Percentiles rank a stretch among this genome's conserved stretches.
These are phyloP conservation scores for Leptinotarsa haldemani DNA, from an alignment of 2,888 invertebrate genomes.

Conservation along the genomic window DNA sequence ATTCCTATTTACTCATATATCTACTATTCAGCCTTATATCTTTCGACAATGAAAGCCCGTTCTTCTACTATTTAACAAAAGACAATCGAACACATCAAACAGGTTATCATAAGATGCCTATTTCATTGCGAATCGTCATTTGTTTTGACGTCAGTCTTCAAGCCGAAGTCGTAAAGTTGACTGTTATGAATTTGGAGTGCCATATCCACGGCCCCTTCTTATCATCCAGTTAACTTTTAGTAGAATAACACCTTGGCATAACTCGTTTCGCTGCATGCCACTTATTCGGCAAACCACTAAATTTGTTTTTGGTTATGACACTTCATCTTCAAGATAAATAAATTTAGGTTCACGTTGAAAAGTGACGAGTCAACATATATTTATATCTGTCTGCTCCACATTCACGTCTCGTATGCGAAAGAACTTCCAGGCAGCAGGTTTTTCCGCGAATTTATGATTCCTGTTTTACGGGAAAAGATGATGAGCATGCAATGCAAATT, in stretches of 20 bases:
- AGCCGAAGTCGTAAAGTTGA: background rate
- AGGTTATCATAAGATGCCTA: no score
- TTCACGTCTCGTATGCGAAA: conserved; percentile 5
- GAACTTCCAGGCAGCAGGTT: conserved; percentile 4
- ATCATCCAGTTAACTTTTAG: conserved; percentile 1
- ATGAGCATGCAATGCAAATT: background rate
- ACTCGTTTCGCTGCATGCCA: conserved; percentile 8
- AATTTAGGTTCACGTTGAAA: conserved; percentile 46
- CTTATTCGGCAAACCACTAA: conserved; percentile 26
- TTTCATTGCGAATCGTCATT: background rate
- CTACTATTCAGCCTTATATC: no score
- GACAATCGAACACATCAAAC: no score
- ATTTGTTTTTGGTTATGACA: conserved; percentile 45
- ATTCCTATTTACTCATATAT: no score
- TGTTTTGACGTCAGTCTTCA: background rate
- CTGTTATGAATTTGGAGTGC: background rate
- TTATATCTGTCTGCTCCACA: conserved; percentile 37
- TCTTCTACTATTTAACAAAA: no score
- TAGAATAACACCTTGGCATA: conserved; percentile 5
- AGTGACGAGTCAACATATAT: conserved; percentile 49
- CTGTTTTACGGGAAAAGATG: background rate
- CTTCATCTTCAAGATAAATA: conserved; percentile 42
- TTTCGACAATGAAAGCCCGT: no score
- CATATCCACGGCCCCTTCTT: background rate
- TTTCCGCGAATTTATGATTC: background rate